Base-by-base conservation (phyloP, 1,140 invertebrate species). In the Pygmarrhopalites habei region DNA sequence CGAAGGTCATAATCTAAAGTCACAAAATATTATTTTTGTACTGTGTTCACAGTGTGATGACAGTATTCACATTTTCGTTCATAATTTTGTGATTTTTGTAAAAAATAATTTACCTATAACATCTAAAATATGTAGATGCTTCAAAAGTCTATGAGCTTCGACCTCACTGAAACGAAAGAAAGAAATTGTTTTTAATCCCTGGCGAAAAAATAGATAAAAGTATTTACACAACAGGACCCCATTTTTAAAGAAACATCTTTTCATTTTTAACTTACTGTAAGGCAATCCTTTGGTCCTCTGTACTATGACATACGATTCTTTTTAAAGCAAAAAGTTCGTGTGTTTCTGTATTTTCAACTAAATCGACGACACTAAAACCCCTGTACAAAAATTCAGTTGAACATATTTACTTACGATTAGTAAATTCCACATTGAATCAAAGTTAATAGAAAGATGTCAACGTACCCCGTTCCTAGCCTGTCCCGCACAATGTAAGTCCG, bases 361-460 rank as follows among this genome's bases (percentile, higher is more conserved):
- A 77, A 70, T 86, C 84, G 58, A 93, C 87, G 62, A 84, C 83
- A 73, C 89, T 91, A 72, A 92, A 92, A 21, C 89, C 90, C 26
- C 90, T 92, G 73, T 63, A 82, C 79, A 70, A 60, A 72, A 71
- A 64, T 21, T 25, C 32, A 41, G 19, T 30, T 19, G 2, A 41
- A 39, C 7, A 56, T 35, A 10, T 56, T 35, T 46, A 4, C 15
- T 10, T 10, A 10, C 35, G 17, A 7, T 39, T 39, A 10, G 35
- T 17, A 39, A 39, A 10, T 17, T 39, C 35, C 7, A 10, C 21
- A 10, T 23, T 12, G 23, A 14, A n/a, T 14, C 46, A 12, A 12
- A 10, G 46, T 10, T 7, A 12, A 12, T n/a, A 52, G 62, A 49
- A 26, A 39, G 58, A 62, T 57, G 10, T 39, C 62, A 21, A 74